Percentiles rank a stretch among this genome's conserved stretches.
These are phyloP conservation scores for Cuculus canorus DNA, from an alignment of 2,797 vertebrate species.

Conservation along the genomic window DNA sequence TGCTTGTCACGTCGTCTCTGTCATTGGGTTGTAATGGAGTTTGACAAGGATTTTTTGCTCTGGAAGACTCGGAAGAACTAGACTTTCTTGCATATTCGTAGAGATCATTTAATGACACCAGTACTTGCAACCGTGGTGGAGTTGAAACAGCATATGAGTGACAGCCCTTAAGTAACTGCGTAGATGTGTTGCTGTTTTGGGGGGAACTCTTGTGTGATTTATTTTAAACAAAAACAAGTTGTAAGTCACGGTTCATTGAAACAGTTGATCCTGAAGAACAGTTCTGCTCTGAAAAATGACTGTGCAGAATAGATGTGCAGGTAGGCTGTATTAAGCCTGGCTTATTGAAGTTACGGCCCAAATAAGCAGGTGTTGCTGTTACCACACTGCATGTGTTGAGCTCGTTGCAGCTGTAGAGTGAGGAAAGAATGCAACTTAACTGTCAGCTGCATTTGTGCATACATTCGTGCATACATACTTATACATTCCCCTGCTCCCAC, in stretches of 20 bases:
- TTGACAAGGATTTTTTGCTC: conserved; percentile 46
- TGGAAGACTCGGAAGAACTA: neutral
- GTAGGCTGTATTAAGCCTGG: neutral
- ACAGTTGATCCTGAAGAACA: neutral
- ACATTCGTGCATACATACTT: neutral
- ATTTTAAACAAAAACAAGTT: neutral
- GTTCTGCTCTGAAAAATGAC: neutral
- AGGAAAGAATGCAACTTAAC: neutral
- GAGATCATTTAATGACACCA: neutral
- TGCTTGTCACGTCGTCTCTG: neutral
- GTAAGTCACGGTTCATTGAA: neutral
- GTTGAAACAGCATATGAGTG: neutral
- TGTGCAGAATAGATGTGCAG: neutral
- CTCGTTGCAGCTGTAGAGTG: neutral
- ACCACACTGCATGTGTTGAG: fast-evolving
- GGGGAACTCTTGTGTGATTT: neutral
- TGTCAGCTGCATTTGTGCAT: neutral
- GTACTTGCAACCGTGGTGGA: neutral
- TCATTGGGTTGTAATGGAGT: neutral
- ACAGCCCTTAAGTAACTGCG: neutral
- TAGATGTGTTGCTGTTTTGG: neutral
- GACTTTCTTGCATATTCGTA: neutral
- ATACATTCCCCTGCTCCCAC: neutral
- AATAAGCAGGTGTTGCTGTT: neutral
- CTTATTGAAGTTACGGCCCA: neutral